Evolutionary conservation across 1,140 invertebrate species (phyloP), one percentile per base, ranked within the genome.

Genomic region (Bombus waltoni): DNA sequence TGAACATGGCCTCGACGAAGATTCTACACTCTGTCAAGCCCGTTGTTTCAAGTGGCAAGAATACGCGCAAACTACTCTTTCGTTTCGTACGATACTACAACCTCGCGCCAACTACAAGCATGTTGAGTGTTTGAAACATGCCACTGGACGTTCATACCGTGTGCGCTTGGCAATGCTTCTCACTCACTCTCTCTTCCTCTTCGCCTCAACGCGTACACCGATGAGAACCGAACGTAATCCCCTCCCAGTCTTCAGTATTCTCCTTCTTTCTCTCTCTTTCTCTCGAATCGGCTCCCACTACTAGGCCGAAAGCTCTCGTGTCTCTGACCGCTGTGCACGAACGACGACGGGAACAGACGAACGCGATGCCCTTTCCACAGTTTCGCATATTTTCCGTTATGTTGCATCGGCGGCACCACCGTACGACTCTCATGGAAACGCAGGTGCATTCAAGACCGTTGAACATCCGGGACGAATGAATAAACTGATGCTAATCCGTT

Each of bases 71-170:
- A 86, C 89, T 83, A 77, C 80, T 87, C 72, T 71, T 40, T 88
- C 87, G 83, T 88, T 91, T 84, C 83, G 77, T 53, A 90, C 86
- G 81, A 76, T 77, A 85, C 70, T 84, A 88, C 78, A 82, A 92
- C 89, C 91, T 93, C 90, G 90, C 91, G 90, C 88, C 91, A 93
- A 89, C 93, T 92, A 93, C 91, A 91, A 93, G 90, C 93, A 94
- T 94, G 93, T 92, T 88, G 93, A 91, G 93, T 92, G 91, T 93
- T 94, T 92, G 93, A 92, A 88, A 94, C 94, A 94, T 94, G 94
- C 93, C 92, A 90, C 89, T 92, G 93, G 78, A 92, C 91, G 92
- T 94, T 92, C 92, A 90, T 94, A 92, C 94, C 86, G 93, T 93
- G 90, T 84, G 90, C 92, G 88, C 90, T 90, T 83, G 83, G 83